Percentiles rank a stretch among this genome's conserved stretches.
Evolutionary conservation across 23 tunicate genomes (phyloP).

Genomic region (Trididemnum clinides): DNA sequence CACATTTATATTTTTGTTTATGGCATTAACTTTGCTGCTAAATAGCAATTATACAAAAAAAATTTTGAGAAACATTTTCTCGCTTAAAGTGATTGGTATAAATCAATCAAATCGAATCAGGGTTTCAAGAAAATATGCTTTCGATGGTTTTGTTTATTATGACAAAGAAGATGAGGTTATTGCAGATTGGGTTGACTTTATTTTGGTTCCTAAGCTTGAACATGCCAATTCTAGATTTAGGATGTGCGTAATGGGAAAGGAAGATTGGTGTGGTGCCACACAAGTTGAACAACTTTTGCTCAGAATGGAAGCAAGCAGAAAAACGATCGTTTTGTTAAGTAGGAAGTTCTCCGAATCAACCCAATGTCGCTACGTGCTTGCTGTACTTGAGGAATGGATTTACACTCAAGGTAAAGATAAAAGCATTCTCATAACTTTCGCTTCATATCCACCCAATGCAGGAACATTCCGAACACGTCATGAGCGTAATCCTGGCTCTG

Average conservation of each 20-base stretch:
- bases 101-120: too few species aligned
- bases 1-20: neutral
- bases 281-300: constrained; percentile 29
- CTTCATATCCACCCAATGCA: too few species aligned
- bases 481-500: too few species aligned
- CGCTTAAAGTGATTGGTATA: too few species aligned
- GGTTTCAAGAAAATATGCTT: neutral
- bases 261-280: constrained; percentile 33
- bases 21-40: neutral
- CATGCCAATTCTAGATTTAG: neutral
- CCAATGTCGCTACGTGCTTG: constrained; percentile 24
- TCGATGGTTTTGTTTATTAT: constrained; percentile 30
- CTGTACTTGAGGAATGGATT: constrained; percentile 28
- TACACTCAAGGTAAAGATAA: neutral
- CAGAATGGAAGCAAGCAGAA: constrained; percentile 34
- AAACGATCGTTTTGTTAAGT: constrained; percentile 11
- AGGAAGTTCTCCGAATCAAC: neutral
- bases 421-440: neutral
- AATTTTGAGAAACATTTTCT: too few species aligned
- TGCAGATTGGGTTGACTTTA: constrained; percentile 35
- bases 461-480: too few species aligned
- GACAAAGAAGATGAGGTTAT: neutral
- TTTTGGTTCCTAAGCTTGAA: constrained; percentile 20
- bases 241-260: constrained; percentile 13
- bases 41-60: too few species aligned